Percentiles rank a stretch among this genome's conserved stretches.
These are phyloP conservation scores for Micoletzkya japonica DNA, from an alignment of 2,888 invertebrate species.

Conservation along the genomic window DNA sequence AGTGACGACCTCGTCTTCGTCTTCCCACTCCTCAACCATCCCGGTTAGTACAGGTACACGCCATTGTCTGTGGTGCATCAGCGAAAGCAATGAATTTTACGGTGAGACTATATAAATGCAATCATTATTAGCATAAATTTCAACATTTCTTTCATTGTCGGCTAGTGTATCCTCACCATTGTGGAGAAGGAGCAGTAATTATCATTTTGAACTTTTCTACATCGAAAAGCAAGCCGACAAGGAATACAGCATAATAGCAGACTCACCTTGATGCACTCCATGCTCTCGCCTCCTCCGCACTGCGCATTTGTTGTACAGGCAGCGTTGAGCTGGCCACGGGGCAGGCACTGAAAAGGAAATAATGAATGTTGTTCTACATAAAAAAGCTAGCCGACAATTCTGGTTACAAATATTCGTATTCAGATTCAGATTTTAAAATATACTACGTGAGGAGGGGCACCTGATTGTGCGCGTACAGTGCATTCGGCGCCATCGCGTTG, in stretches of 20 bases:
- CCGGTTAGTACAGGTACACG: no score
- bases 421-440: background rate
- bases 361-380: background rate
- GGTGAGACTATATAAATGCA: no score
- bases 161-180: no score
- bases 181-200: background rate
- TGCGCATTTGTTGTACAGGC: constrained; percentile 57
- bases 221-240: no score
- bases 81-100: no score
- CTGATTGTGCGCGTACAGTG: constrained; percentile 59
- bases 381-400: background rate
- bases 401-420: background rate
- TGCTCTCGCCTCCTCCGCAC: constrained; percentile 62
- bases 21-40: constrained; percentile 15
- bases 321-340: constrained; percentile 59
- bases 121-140: no score
- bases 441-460: no score
- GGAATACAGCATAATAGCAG: no score
- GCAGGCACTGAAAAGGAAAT: constrained; percentile 48
- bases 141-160: no score
- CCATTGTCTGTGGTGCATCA: no score
- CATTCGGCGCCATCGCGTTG: constrained; percentile 62
- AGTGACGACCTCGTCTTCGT: background rate
- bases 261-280: constrained; percentile 55
- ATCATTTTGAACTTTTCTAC: background rate